Conservation (phyloP, 2,888 invertebrate genomes). For the Dorcus parallelipipedus region DNA sequence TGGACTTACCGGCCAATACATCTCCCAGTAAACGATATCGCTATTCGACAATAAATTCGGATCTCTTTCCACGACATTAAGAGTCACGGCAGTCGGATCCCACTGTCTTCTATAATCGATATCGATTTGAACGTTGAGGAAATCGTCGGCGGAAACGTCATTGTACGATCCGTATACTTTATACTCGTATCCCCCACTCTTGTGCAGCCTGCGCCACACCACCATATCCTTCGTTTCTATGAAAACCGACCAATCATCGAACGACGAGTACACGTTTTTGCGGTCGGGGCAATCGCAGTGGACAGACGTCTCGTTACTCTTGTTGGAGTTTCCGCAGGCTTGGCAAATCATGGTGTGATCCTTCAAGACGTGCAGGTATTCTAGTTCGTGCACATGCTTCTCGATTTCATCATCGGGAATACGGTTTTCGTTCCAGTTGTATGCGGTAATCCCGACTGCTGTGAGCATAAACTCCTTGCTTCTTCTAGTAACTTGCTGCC, state of each 20-base stretch:
- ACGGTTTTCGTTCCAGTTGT: conserved; percentile 61
- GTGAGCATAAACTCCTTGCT: conserved; percentile 56
- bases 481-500: conserved; percentile 47
- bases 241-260: conserved; percentile 71
- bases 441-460: conserved; percentile 54
- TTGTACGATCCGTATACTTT: conserved; percentile 83
- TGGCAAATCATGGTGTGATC: conserved; percentile 55
- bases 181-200: conserved; percentile 71
- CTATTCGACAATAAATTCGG: conserved; percentile 57
- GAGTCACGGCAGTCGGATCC: conserved; percentile 73
- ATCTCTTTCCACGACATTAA: conserved; percentile 68
- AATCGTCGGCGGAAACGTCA: conserved; percentile 75
- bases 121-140: conserved; percentile 79
- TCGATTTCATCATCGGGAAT: conserved; percentile 57
- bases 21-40: conserved; percentile 84
- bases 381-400: conserved; percentile 57
- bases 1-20: conserved; percentile 75
- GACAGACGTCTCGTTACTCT: conserved; percentile 42
- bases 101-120: conserved; percentile 72
- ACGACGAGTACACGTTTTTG: conserved; percentile 28
- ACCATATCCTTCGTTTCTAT: conserved; percentile 75
- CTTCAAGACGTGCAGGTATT: conserved; percentile 54
- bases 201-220: conserved; percentile 73
- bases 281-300: conserved; percentile 50
- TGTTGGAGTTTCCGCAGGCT: conserved; percentile 44